Percentiles rank a stretch among this genome's conserved stretches.
Evolutionary conservation across 2,113 vertebrate genomes (phyloP).

Genomic region (Ranitomeya variabilis): DNA sequence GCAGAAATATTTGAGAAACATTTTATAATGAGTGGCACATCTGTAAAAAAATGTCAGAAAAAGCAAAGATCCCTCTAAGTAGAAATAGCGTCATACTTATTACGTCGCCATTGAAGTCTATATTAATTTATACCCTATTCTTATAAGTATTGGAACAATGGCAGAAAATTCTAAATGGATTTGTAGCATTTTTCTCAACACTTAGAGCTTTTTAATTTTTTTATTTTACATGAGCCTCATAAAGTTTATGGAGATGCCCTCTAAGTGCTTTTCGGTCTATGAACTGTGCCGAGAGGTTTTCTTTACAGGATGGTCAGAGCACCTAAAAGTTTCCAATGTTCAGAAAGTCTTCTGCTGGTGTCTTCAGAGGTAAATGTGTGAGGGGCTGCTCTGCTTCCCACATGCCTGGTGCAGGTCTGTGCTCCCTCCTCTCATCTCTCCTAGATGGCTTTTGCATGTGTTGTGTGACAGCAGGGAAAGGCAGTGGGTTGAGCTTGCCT

Average conservation of each 20-base stretch:
- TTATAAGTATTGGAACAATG: neutral
- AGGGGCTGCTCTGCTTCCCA: constrained; percentile 63
- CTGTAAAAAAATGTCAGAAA: neutral
- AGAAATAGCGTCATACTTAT: no score
- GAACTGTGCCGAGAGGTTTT: constrained; percentile 55
- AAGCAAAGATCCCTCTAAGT: no score
- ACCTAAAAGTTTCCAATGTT: constrained; percentile 58
- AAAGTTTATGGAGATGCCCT: constrained; percentile 61
- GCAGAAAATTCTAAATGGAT: neutral
- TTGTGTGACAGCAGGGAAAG: constrained; percentile 70
- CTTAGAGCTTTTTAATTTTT: neutral
- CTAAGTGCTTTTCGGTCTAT: constrained; percentile 54
- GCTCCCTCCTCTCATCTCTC: constrained; percentile 67
- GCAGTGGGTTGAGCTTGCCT: constrained; percentile 64
- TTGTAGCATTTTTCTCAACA: neutral
- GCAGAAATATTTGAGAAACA: neutral
- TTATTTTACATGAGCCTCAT: constrained; percentile 31
- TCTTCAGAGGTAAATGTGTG: constrained; percentile 64
- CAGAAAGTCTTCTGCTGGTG: constrained; percentile 62
- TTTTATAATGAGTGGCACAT: neutral
- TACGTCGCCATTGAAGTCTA: no score
- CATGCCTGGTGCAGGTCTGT: constrained; percentile 66
- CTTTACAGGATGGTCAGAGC: constrained; percentile 46
- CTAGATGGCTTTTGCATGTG: constrained; percentile 70
- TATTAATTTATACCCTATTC: no score